Evolutionary conservation across 2,888 invertebrate species (phyloP).

Genomic region (Isotomurus palustris): DNA sequence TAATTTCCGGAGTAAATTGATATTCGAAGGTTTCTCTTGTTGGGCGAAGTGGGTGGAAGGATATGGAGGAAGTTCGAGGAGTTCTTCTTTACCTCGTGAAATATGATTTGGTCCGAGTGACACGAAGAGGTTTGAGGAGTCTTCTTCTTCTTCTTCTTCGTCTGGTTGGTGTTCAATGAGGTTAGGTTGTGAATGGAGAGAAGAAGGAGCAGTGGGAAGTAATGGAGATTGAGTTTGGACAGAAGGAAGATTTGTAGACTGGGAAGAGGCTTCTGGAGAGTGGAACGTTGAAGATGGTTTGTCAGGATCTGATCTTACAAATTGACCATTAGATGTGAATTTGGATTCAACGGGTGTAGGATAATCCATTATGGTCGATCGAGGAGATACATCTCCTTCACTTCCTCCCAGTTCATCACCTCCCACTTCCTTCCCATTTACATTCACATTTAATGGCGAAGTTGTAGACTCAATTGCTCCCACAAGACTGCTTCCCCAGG

Average conservation of each 20-base stretch:
- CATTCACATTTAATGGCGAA: constrained; percentile 33
- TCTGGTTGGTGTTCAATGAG: background rate
- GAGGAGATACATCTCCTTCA: constrained; percentile 3
- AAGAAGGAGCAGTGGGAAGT: constrained; percentile 1
- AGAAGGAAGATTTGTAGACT: background rate
- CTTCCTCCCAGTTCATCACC: constrained; percentile 4
- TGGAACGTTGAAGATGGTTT: background rate
- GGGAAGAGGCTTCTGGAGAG: background rate
- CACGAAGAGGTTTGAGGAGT: background rate
- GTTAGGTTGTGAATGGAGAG: background rate
- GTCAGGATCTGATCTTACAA: constrained; percentile 11
- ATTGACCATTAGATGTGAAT: constrained; percentile 36
- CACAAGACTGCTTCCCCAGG: constrained; percentile 27
- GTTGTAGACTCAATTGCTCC: constrained; percentile 27
- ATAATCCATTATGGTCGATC: constrained; percentile 7
- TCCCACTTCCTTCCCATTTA: constrained; percentile 16
- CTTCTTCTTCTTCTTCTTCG: background rate
- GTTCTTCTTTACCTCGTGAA: no score
- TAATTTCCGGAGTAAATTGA: constrained; percentile 40
- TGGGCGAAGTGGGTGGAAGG: constrained; percentile 1
- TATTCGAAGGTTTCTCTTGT: constrained; percentile 30
- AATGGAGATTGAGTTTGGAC: constrained; percentile 3
- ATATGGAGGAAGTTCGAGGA: constrained; percentile 7
- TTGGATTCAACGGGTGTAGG: constrained; percentile 23
- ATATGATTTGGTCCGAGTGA: background rate